Evolutionary conservation across 2,113 vertebrate genomes (phyloP).

Genomic region (Lepus timidus): DNA sequence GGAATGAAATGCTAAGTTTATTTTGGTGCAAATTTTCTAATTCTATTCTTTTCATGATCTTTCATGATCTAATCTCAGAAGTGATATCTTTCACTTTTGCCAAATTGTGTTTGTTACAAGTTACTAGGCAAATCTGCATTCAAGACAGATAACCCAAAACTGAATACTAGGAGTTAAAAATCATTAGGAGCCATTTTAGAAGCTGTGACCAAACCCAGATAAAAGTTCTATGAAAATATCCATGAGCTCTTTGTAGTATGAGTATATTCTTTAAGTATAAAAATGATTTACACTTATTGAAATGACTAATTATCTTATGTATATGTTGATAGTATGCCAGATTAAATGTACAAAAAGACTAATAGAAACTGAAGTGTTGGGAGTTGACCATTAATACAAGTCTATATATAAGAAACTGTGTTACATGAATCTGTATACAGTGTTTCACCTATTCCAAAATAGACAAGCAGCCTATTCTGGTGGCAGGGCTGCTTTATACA

Average conservation of each 20-base stretch:
- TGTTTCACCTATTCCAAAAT: not conserved
- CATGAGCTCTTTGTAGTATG: not conserved
- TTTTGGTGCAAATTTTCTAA: not conserved
- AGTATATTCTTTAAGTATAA: not conserved
- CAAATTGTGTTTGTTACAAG: constrained; percentile 4
- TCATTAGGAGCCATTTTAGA: not conserved
- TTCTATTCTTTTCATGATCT: not conserved
- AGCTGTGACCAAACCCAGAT: not conserved
- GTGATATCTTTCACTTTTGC: not conserved
- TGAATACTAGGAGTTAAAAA: not conserved
- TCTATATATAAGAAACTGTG: not conserved
- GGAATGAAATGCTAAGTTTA: no score
- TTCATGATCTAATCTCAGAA: not conserved
- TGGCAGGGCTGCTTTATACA: not conserved
- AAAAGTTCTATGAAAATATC: constrained; percentile 1
- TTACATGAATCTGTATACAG: not conserved
- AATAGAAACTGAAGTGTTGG: not conserved
- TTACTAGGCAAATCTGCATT: not conserved
- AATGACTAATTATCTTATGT: not conserved
- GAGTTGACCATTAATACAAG: not conserved
- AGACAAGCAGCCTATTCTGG: not conserved
- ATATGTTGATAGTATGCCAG: not conserved
- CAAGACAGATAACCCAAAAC: not conserved
- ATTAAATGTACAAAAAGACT: not conserved
- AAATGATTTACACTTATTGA: constrained; percentile 10